Evolutionary conservation across 2,113 vertebrate genomes (phyloP).

Genomic region (Cebus imitator): DNA sequence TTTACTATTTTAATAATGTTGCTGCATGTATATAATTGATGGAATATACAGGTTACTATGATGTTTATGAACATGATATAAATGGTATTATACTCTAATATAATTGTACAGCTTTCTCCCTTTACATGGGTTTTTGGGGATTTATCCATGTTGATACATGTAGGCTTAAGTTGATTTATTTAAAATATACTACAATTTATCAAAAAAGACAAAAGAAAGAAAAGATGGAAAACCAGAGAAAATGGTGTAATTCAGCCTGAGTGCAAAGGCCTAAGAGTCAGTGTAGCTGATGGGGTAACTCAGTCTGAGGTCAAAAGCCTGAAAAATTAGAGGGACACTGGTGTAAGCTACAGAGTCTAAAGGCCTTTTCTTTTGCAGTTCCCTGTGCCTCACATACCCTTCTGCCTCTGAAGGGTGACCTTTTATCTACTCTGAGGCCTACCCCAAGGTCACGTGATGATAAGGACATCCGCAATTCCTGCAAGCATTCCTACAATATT

Average conservation of each 20-base stretch:
- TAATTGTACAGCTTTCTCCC: background rate
- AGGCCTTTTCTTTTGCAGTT: background rate
- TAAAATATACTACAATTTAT: background rate
- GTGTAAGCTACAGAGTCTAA: background rate
- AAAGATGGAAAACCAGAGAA: background rate
- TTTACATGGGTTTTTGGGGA: background rate
- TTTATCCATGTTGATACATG: background rate
- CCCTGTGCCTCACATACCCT: background rate
- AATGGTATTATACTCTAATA: background rate
- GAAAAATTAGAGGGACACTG: background rate
- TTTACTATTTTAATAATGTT: background rate
- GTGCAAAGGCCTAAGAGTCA: background rate
- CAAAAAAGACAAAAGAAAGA: background rate
- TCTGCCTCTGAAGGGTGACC: background rate
- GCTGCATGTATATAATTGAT: background rate
- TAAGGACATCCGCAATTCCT: background rate
- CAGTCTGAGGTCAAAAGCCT: background rate
- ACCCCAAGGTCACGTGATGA: background rate
- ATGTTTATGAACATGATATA: background rate
- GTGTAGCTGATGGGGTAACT: accelerated
- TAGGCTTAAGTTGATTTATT: background rate
- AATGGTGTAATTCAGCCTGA: background rate
- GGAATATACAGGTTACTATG: background rate
- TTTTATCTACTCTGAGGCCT: background rate
- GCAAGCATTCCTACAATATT: background rate